phyloP scores from a whole-genome alignment of 1,140 invertebrate species.

The Chrysomallon squamiferum region DNA sequence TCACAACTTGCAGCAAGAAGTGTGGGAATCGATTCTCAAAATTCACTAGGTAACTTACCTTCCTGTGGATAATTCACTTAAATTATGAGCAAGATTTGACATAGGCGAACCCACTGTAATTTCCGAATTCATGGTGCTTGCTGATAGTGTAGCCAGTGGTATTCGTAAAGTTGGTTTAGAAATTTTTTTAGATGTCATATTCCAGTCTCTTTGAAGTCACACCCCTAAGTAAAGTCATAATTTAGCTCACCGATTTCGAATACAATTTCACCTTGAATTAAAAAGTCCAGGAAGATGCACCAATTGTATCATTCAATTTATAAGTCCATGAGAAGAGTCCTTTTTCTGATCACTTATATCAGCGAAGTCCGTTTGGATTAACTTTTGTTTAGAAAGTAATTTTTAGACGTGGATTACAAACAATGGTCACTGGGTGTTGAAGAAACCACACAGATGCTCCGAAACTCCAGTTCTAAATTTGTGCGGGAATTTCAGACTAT shows the following conservation, averaged over 20 bases:
- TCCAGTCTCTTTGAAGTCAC: not conserved
- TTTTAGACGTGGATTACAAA: not conserved
- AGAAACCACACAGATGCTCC: slow-evolving; percentile 2
- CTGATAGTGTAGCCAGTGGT: slow-evolving; percentile 23
- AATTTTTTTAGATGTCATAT: slow-evolving; percentile 1
- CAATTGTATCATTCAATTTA: too few species aligned
- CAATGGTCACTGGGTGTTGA: slow-evolving; percentile 5
- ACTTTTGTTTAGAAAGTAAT: slow-evolving; percentile 3
- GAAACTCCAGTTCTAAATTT: too few species aligned
- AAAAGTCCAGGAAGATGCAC: too few species aligned
- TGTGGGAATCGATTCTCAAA: not conserved
- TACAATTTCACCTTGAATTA: not conserved
- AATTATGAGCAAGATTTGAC: slow-evolving; percentile 38
- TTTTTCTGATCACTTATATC: too few species aligned
- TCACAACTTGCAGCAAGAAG: not conserved
- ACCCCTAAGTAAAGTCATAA: not conserved
- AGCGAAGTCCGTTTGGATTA: not conserved
- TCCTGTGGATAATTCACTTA: slow-evolving; percentile 41
- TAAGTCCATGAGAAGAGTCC: too few species aligned
- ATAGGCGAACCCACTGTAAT: slow-evolving; percentile 40
- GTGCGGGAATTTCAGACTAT: too few species aligned
- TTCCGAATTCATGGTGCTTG: slow-evolving; percentile 17
- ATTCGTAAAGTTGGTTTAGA: slow-evolving; percentile 8
- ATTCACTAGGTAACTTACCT: slow-evolving; percentile 29
- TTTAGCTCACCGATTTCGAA: not conserved